phyloP scores from a whole-genome alignment of 2,888 invertebrate genomes.

The Alloscopus bannaensis region DNA sequence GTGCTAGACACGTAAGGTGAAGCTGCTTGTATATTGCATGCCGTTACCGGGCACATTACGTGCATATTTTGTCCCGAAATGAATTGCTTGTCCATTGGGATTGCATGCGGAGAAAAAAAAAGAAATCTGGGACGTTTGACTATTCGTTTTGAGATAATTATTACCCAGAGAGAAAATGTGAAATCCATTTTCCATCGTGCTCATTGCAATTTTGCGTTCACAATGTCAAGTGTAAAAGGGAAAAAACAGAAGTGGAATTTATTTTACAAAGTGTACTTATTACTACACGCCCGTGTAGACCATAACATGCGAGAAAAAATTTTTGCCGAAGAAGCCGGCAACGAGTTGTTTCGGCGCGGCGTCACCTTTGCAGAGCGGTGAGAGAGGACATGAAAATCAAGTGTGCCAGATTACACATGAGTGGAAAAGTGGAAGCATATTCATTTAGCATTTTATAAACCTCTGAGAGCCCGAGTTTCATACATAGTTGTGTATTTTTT shows the following conservation, averaged over 20 bases:
- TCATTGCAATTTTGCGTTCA: conserved; percentile 3
- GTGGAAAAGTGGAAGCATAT: not conserved
- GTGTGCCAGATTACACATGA: no score
- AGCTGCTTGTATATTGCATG: no score
- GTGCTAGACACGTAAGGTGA: no score
- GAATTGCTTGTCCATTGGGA: no score
- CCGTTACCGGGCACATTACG: no score
- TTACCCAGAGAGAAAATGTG: not conserved
- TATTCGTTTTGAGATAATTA: not conserved
- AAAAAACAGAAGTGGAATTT: not conserved
- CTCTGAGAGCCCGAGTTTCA: not conserved
- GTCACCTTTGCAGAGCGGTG: no score
- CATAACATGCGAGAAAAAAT: not conserved
- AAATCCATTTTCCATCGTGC: not conserved
- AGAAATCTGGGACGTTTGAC: not conserved
- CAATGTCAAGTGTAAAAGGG: not conserved
- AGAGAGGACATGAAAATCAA: no score
- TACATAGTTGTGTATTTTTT: not conserved
- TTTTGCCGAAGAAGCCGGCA: not conserved
- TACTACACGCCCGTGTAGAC: no score
- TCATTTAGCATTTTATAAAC: not conserved
- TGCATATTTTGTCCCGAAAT: no score
- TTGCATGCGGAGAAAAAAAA: no score
- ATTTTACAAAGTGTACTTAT: conserved; percentile 9
- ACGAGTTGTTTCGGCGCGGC: no score